These are phyloP conservation scores for Luperina testacea DNA, from an alignment of 2,888 invertebrate species.

Conservation along the genomic window DNA sequence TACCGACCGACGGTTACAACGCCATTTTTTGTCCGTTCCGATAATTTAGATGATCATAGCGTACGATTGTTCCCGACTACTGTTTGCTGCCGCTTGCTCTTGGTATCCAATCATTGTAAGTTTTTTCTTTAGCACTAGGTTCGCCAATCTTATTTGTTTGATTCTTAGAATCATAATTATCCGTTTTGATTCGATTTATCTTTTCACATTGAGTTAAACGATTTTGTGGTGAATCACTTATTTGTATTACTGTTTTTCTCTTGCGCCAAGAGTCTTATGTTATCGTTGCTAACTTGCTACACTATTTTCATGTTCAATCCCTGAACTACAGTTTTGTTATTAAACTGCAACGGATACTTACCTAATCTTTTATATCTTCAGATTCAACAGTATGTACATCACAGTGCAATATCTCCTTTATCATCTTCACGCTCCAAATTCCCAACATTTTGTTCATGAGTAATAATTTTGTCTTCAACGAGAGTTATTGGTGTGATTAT, in stretches of 20 bases:
- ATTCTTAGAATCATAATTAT: slow-evolving; percentile 14
- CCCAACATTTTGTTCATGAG: slow-evolving; percentile 46
- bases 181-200: slow-evolving; percentile 5
- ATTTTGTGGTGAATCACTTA: slow-evolving; percentile 12
- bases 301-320: slow-evolving; percentile 12
- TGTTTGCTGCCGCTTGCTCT: slow-evolving; percentile 40
- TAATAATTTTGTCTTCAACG: slow-evolving; percentile 58
- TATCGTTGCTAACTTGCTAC: slow-evolving; percentile 3
- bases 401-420: slow-evolving; percentile 27
- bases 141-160: slow-evolving; percentile 21
- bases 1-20: slow-evolving; percentile 39
- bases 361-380: slow-evolving; percentile 40
- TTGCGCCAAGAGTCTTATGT: neutral
- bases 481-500: slow-evolving; percentile 56
- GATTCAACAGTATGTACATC: slow-evolving; percentile 44
- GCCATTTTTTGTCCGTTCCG: slow-evolving; percentile 62
- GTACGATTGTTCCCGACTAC: slow-evolving; percentile 47
- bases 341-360: slow-evolving; percentile 35
- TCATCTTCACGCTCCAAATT: slow-evolving; percentile 58
- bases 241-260: neutral
- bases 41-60: slow-evolving; percentile 59
- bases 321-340: slow-evolving; percentile 27
- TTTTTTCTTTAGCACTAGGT: neutral
- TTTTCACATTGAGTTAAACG: slow-evolving; percentile 4
- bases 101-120: slow-evolving; percentile 7